phyloP scores from a whole-genome alignment of 2,888 invertebrate species.

The Tachystola acroxantha region DNA sequence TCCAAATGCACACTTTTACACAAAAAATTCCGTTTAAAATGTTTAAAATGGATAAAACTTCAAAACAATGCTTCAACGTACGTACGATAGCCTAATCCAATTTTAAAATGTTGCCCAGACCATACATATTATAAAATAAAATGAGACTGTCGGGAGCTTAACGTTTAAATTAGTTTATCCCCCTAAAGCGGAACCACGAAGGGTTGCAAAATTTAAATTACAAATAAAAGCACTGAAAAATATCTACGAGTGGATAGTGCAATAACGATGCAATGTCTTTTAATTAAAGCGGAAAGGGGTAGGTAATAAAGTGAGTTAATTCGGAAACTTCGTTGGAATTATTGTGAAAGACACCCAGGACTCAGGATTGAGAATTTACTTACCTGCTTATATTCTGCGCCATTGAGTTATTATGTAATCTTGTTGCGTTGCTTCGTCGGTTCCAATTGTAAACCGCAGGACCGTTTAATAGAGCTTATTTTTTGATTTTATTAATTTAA shows the following conservation, averaged over 20 bases:
- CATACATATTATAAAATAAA: constrained; percentile 69
- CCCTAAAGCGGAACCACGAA: constrained; percentile 66
- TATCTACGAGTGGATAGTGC: constrained; percentile 73
- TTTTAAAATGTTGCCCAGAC: constrained; percentile 65
- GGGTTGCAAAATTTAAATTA: constrained; percentile 78
- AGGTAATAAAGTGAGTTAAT: constrained; percentile 72
- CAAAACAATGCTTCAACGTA: constrained; percentile 11
- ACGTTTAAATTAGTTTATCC: constrained; percentile 77
- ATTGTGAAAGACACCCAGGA: constrained; percentile 35
- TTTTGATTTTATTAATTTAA: too few relatives aligned
- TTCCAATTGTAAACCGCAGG: too few relatives aligned
- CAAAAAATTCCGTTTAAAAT: too few relatives aligned
- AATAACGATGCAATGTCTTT: constrained; percentile 70
- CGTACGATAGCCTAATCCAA: constrained; percentile 51
- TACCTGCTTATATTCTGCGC: too few relatives aligned
- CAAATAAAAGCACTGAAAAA: constrained; percentile 78
- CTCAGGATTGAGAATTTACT: constrained; percentile 36
- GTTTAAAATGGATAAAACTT: too few relatives aligned
- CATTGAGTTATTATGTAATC: too few relatives aligned
- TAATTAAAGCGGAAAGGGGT: constrained; percentile 74
- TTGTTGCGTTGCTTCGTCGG: too few relatives aligned
- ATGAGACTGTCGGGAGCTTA: constrained; percentile 70
- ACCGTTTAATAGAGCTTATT: too few relatives aligned
- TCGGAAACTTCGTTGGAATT: constrained; percentile 53
- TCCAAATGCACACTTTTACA: too few relatives aligned